These are phyloP conservation scores for Ophion slaviceki DNA, from an alignment of 2,888 invertebrate species.

Conservation along the genomic window DNA sequence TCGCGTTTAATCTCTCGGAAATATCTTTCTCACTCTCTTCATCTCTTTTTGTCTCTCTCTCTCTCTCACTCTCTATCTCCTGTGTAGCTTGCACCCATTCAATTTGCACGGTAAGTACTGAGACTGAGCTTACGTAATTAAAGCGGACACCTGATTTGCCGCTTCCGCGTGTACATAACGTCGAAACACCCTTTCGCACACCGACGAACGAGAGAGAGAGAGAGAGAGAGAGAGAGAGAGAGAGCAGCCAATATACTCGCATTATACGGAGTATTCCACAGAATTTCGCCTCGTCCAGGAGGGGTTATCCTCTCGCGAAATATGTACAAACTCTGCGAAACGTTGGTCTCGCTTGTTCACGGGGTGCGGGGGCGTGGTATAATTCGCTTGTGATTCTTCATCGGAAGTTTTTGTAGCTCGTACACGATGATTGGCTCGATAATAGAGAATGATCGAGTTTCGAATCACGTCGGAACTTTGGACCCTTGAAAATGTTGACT, in stretches of 20 bases:
- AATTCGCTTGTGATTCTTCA: background rate
- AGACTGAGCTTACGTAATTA: slow-evolving; percentile 65
- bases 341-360: slow-evolving; percentile 4
- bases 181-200: slow-evolving; percentile 33
- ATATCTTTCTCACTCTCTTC: slow-evolving; percentile 43
- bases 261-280: slow-evolving; percentile 6
- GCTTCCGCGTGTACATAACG: slow-evolving; percentile 55
- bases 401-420: background rate
- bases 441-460: background rate
- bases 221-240: background rate
- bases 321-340: slow-evolving; percentile 6
- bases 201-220: slow-evolving; percentile 5
- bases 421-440: background rate
- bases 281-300: slow-evolving; percentile 13
- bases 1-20: slow-evolving; percentile 67
- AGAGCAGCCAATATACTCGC: slow-evolving; percentile 23
- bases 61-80: background rate
- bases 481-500: background rate
- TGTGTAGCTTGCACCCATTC: slow-evolving; percentile 52
- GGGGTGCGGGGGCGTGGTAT: background rate
- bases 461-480: background rate
- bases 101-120: slow-evolving; percentile 64
- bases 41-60: slow-evolving; percentile 6
- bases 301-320: slow-evolving; percentile 1
- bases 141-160: slow-evolving; percentile 65